Percentiles rank a stretch among this genome's conserved stretches.
phyloP scores from a whole-genome alignment of 2,888 invertebrate genomes.

The Acleris literana region DNA sequence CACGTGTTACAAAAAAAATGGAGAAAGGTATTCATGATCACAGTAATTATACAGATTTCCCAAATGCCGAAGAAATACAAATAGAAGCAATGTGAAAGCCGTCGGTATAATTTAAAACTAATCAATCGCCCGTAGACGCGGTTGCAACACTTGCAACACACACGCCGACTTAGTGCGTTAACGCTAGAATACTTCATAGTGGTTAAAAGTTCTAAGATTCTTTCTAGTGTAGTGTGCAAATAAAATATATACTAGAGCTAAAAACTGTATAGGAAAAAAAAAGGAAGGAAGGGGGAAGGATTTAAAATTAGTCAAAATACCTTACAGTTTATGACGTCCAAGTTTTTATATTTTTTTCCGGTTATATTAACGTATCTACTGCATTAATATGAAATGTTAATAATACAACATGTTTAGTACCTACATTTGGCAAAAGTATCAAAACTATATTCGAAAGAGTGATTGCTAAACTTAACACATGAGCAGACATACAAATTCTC shows the following conservation, averaged over 20 bases:
- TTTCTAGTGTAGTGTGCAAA: slow-evolving; percentile 17
- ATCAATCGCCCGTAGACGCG: slow-evolving; percentile 11
- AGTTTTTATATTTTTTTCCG: not conserved
- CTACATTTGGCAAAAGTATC: slow-evolving; percentile 45
- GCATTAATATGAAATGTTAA: not conserved
- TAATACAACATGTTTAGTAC: too few relatives aligned
- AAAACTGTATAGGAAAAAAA: not conserved
- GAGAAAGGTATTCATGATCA: too few relatives aligned
- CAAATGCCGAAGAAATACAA: not conserved
- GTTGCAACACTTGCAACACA: slow-evolving; percentile 27
- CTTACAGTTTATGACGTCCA: too few relatives aligned
- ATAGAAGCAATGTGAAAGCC: slow-evolving; percentile 28
- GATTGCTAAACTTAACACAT: slow-evolving; percentile 49
- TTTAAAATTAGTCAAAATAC: too few relatives aligned
- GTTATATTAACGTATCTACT: not conserved
- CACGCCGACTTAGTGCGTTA: slow-evolving; percentile 23
- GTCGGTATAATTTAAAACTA: slow-evolving; percentile 29
- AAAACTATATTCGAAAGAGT: slow-evolving; percentile 41
- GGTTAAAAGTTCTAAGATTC: slow-evolving; percentile 27
- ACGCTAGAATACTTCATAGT: slow-evolving; percentile 22
- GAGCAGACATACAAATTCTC: slow-evolving; percentile 66
- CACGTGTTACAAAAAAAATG: too few relatives aligned
- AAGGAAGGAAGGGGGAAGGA: too few relatives aligned
- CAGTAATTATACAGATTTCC: not conserved
- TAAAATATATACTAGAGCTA: not conserved